Evolutionary conservation across 2,888 invertebrate species (phyloP), one percentile per base, ranked within the genome.

Genomic region (Pegoplata infirma): DNA sequence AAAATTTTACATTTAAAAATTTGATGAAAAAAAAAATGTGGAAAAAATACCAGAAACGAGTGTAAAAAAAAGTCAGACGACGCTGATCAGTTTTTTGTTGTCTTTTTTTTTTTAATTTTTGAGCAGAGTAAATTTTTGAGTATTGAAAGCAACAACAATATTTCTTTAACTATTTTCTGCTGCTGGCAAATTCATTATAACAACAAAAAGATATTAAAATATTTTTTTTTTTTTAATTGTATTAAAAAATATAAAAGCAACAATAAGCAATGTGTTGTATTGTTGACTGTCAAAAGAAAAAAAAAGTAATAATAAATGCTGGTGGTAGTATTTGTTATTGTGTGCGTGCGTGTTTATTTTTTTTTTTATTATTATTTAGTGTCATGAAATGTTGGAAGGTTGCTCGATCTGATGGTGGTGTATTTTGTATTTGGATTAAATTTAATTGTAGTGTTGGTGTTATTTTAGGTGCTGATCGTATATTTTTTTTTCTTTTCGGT

Each of bases 251-350:
- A 17, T 10, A 64, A 55, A 25, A 23, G 10, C 28, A 47, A 47
- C 21, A 68, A 63, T 28, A n/a, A 72, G 74, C 74, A 61, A 73
- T 76, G 75, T 64, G 68, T 7, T 28, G 23, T 49, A 12, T 72
- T 67, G 66, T 67, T 67, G 46, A 59, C 67, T 74, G 61, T 61
- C 72, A 76, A 66, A 76, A 66, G 66, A 66, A 40, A 68, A 75
- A 68, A 68, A 68, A 53, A 53, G 40, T 49, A 66, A 67, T 51
- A 63, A 71, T 49, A 53, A 17, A 56, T 51, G 71, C 58, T 55
- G 44, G 44, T 19, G 14, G 32, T 44, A 8, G 32, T 56, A 46
- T 47, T n/a, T 17, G 44, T 28, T 10, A 19, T 36, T 8, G 10
- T 56, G 6, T 25, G n/a, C 28, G n/a, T n/a, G n/a, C n/a, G n/a